These are phyloP conservation scores for Euleptes europaea DNA, from an alignment of 2,113 vertebrate species.

Conservation along the genomic window DNA sequence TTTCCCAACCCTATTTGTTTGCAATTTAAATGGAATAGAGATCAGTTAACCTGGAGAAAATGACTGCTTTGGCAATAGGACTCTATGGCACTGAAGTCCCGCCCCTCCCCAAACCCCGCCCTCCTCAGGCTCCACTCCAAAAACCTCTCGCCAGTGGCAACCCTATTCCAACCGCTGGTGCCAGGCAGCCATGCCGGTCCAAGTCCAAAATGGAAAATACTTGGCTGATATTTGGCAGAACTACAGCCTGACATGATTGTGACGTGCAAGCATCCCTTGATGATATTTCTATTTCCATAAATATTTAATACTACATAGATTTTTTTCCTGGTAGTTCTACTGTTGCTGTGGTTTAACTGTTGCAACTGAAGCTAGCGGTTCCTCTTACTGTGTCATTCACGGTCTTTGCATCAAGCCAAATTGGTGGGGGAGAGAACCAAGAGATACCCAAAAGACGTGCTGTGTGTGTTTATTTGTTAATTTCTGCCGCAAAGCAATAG, in stretches of 20 bases:
- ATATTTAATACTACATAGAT: slow-evolving; percentile 20
- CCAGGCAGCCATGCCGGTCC: not conserved
- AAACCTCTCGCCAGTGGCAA: too few species aligned
- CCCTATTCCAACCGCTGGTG: not conserved
- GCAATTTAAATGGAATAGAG: too few species aligned
- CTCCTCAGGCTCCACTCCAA: too few species aligned
- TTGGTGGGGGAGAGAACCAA: not conserved
- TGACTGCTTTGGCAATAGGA: too few species aligned
- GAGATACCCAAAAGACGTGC: not conserved
- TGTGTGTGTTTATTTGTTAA: slow-evolving; percentile 2
- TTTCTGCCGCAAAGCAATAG: not conserved
- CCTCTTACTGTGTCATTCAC: not conserved
- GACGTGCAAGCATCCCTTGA: not conserved
- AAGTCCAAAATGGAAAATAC: not conserved
- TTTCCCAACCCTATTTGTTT: too few species aligned
- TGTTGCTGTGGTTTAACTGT: slow-evolving; percentile 24
- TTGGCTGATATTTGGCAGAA: slow-evolving; percentile 31
- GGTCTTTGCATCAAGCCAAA: not conserved
- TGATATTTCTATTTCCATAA: slow-evolving; percentile 19
- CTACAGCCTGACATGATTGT: slow-evolving; percentile 16
- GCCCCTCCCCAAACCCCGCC: too few species aligned
- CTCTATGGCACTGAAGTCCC: too few species aligned
- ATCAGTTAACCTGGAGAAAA: too few species aligned
- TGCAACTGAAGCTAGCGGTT: not conserved
- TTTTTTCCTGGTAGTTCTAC: not conserved